phyloP scores from a whole-genome alignment of 2,797 vertebrate genomes.

The Harpagifer antarcticus region DNA sequence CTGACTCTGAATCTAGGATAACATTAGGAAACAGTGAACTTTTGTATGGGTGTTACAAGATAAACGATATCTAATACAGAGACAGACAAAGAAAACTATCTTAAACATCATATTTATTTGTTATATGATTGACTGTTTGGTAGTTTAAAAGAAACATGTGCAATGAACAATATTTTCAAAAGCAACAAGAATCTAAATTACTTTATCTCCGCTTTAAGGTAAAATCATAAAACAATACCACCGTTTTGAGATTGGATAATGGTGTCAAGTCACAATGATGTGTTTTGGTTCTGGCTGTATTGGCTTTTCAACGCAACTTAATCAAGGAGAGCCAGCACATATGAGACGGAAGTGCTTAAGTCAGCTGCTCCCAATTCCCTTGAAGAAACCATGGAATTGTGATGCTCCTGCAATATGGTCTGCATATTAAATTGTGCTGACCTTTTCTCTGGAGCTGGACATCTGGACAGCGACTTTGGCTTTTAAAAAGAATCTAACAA shows the following conservation, averaged over 20 bases:
- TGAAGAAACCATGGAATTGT: conserved; percentile 76
- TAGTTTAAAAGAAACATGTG: conserved; percentile 8
- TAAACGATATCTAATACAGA: not conserved
- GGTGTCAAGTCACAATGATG: conserved; percentile 37
- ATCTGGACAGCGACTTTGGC: conserved; percentile 53
- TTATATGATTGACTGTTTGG: conserved; percentile 1
- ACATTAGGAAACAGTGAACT: not conserved
- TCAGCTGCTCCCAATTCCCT: conserved; percentile 75
- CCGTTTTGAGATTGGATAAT: conserved; percentile 26
- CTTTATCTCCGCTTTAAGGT: conserved; percentile 1
- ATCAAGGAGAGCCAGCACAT: conserved; percentile 60
- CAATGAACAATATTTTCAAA: not conserved
- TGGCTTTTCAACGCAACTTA: conserved; percentile 57
- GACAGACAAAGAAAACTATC: not conserved
- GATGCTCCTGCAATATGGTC: conserved; percentile 78
- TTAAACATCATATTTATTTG: not conserved
- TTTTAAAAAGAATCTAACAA: conserved; percentile 40
- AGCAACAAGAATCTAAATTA: not conserved
- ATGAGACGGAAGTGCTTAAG: conserved; percentile 74
- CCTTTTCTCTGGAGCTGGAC: conserved; percentile 68
- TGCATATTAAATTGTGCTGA: conserved; percentile 79
- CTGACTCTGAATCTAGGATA: not conserved
- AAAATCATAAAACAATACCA: conserved; percentile 4
- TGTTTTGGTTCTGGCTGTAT: conserved; percentile 52
- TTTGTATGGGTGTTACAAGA: not conserved